These are phyloP conservation scores for Dysmachus trigonus DNA, from an alignment of 2,888 invertebrate species.

Conservation along the genomic window DNA sequence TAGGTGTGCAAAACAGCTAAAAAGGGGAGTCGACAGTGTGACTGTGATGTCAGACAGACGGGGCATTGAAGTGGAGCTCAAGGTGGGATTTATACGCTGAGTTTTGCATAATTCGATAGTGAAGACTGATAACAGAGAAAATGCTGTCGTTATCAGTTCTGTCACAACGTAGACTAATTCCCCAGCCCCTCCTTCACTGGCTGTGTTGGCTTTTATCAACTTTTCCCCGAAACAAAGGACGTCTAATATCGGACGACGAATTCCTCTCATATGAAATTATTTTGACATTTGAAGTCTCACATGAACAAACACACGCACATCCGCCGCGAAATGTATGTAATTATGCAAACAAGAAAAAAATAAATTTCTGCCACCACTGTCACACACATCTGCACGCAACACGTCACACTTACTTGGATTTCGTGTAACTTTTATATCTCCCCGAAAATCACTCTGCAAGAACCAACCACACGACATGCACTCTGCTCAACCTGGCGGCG, in stretches of 20 bases:
- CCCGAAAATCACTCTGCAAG: background rate
- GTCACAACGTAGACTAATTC: background rate
- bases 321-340: background rate
- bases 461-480: background rate
- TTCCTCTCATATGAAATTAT: background rate
- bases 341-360: background rate
- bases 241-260: background rate
- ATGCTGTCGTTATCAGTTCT: background rate
- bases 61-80: too few species aligned
- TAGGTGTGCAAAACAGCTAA: background rate
- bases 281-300: background rate
- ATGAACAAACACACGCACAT: background rate
- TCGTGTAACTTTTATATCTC: background rate
- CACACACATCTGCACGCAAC: background rate
- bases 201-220: background rate
- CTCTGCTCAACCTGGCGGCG: background rate
- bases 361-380: background rate
- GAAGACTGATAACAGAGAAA: background rate
- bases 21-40: background rate
- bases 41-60: background rate
- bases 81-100: background rate
- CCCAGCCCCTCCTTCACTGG: background rate
- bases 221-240: background rate
- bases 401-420: constrained; percentile 21
- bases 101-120: background rate